Percentiles rank a stretch among this genome's conserved stretches.
Evolutionary conservation across 2,797 vertebrate genomes (phyloP).

Genomic region (Bradypodion pumilum): DNA sequence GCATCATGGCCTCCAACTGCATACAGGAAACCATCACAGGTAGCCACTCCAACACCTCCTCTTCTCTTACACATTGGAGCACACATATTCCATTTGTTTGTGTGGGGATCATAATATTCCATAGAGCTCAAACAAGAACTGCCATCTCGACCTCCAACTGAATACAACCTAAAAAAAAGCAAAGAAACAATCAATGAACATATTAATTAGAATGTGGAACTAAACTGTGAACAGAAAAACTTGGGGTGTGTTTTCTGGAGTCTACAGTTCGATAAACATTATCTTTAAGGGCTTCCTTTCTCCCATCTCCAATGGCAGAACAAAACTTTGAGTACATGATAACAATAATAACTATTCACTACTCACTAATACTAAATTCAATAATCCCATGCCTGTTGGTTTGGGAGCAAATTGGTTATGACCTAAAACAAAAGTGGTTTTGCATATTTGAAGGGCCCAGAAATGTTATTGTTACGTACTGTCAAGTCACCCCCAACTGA

Average conservation of each 20-base stretch:
- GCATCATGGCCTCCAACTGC: slow-evolving; percentile 81
- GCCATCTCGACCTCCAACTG: slow-evolving; percentile 80
- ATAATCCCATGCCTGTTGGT: not conserved
- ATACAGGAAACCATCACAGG: slow-evolving; percentile 81
- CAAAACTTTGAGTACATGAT: too few relatives aligned
- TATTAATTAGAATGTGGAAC: not conserved
- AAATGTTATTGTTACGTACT: too few relatives aligned
- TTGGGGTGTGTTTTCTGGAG: rapidly evolving
- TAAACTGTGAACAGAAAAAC: not conserved
- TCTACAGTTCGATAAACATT: too few relatives aligned
- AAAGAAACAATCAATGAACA: slow-evolving; percentile 6
- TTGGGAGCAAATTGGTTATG: not conserved
- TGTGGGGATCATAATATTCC: slow-evolving; percentile 82
- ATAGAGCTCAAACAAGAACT: slow-evolving; percentile 82
- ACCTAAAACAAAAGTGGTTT: not conserved
- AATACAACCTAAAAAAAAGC: slow-evolving; percentile 75
- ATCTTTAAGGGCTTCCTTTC: too few relatives aligned
- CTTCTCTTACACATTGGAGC: slow-evolving; percentile 82
- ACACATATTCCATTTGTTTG: slow-evolving; percentile 83
- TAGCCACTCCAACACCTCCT: slow-evolving; percentile 81
- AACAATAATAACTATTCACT: too few relatives aligned
- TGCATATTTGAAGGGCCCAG: not conserved
- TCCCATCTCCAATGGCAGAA: not conserved
- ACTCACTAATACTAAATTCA: too few relatives aligned
- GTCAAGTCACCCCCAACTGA: too few relatives aligned